Evolutionary conservation across 2,797 vertebrate species (phyloP).

Genomic region (Mormyrops boulengeri): DNA sequence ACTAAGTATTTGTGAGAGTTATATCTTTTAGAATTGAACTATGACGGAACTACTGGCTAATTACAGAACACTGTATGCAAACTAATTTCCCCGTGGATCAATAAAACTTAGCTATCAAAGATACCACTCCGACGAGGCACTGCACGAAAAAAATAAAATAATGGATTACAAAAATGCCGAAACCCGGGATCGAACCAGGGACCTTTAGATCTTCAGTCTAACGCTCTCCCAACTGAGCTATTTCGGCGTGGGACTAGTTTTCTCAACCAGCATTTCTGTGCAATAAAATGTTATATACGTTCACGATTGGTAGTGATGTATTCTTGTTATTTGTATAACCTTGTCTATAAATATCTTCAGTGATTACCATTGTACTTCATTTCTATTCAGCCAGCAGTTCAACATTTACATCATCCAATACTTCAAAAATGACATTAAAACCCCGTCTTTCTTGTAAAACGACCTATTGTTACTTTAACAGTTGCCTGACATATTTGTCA

Average conservation of each 20-base stretch:
- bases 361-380: background rate
- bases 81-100: no score
- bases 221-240: constrained; percentile 40
- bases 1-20: no score
- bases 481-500: background rate
- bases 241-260: constrained; percentile 20
- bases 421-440: background rate
- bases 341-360: background rate
- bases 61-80: no score
- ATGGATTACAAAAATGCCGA: constrained; percentile 27
- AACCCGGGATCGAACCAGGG: constrained; percentile 46
- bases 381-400: background rate
- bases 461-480: background rate
- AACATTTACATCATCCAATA: background rate
- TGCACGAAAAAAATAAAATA: background rate
- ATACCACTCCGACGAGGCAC: background rate
- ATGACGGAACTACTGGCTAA: no score
- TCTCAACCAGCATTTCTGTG: background rate
- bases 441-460: background rate
- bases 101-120: no score
- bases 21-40: no score
- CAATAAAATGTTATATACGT: background rate
- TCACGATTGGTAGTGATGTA: background rate
- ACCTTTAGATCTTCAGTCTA: constrained; percentile 41
- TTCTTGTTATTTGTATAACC: background rate